A percentile compares a stretch with the other conserved stretches of the same genome.
Evolutionary conservation across 2,797 vertebrate species (phyloP).

Genomic region (Anguilla pacifica): DNA sequence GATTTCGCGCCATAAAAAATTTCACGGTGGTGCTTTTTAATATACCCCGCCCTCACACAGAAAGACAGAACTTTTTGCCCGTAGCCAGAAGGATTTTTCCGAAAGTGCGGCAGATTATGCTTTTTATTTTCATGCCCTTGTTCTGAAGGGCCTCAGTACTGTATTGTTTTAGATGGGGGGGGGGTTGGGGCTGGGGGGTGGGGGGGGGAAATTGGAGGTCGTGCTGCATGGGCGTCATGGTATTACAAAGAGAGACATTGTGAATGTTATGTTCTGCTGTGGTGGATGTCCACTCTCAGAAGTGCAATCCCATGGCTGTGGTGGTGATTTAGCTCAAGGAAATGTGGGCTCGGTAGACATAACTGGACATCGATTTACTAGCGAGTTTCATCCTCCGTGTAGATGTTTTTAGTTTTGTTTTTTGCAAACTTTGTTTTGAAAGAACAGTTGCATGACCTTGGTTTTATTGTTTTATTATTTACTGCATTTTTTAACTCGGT

Average conservation of each 20-base stretch:
- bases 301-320: conserved; percentile 33
- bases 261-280: conserved; percentile 40
- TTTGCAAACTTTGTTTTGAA: background rate
- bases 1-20: conserved; percentile 18
- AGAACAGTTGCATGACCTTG: background rate
- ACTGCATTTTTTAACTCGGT: background rate
- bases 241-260: conserved; percentile 47
- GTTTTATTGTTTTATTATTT: background rate
- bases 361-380: conserved; percentile 17
- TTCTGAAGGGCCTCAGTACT: conserved; percentile 42
- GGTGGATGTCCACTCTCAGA: conserved; percentile 40
- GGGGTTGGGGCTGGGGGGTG: conserved; percentile 35
- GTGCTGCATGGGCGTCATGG: conserved; percentile 38
- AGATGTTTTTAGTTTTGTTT: background rate
- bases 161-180: conserved; percentile 47
- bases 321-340: conserved; percentile 39
- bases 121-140: conserved; percentile 31
- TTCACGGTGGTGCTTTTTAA: background rate
- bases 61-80: background rate
- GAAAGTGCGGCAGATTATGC: conserved; percentile 25
- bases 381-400: conserved; percentile 13
- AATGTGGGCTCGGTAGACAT: conserved; percentile 17
- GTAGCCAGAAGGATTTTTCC: conserved; percentile 18
- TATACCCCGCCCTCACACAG: background rate
- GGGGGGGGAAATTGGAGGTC: conserved; percentile 43